Evolutionary conservation across 1,140 invertebrate genomes (phyloP).

Genomic region (Anastatus disparis): DNA sequence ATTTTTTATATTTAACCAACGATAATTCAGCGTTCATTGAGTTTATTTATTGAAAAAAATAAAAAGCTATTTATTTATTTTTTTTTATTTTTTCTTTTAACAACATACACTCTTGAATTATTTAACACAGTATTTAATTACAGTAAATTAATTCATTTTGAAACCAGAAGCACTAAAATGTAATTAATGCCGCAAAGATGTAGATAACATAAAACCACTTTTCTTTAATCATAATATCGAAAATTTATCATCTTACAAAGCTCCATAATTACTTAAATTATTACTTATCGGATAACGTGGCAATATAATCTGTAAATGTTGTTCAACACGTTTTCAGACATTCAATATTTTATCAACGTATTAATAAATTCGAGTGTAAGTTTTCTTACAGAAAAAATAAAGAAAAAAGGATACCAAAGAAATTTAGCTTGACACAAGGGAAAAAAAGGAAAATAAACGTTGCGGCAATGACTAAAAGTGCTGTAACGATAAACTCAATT

Average conservation of each 20-base stretch:
- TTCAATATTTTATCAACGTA: neutral
- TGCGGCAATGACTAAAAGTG: neutral
- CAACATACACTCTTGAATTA: too few relatives aligned
- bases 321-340: neutral
- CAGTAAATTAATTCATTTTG: neutral
- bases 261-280: neutral
- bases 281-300: neutral
- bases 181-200: neutral
- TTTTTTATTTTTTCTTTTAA: too few relatives aligned
- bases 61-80: too few relatives aligned
- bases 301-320: neutral
- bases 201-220: neutral
- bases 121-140: neutral
- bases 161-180: neutral
- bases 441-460: neutral
- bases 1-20: conserved; percentile 5
- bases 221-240: too few relatives aligned
- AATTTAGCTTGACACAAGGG: neutral
- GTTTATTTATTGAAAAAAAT: neutral
- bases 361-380: conserved; percentile 5
- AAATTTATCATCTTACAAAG: too few relatives aligned
- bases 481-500: conserved; percentile 26
- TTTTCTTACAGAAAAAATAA: neutral
- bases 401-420: too few relatives aligned
- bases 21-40: neutral